A percentile compares a stretch with the other conserved stretches of the same genome.
Conservation (phyloP, 2,797 vertebrate genomes). For the Acanthopagrus latus region DNA sequence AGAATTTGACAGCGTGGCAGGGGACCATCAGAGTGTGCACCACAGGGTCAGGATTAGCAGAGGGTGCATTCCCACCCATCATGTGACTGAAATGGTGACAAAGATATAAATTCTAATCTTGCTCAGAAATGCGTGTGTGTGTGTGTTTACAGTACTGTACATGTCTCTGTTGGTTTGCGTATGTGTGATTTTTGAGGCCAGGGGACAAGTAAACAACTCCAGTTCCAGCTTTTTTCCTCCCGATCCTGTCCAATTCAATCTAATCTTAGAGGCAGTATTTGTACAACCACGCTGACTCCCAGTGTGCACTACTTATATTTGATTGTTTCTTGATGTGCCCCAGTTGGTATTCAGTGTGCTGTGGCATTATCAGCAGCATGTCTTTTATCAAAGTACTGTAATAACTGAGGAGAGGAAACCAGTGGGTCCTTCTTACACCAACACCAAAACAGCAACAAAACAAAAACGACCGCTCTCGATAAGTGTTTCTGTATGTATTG, state of each 20-base stretch:
- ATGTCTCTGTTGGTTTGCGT: slow-evolving; percentile 5
- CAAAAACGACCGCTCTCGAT: not conserved
- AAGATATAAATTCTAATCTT: slow-evolving; percentile 15
- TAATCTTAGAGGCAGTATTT: slow-evolving; percentile 37
- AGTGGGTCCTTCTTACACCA: not conserved
- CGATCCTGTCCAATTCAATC: slow-evolving; percentile 19
- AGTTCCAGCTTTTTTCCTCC: slow-evolving; percentile 26
- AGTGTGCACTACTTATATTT: slow-evolving; percentile 26
- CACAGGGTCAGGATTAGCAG: slow-evolving; percentile 25
- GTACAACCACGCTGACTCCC: slow-evolving; percentile 6
- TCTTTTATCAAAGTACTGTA: slow-evolving; percentile 27
- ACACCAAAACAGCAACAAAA: slow-evolving; percentile 5
- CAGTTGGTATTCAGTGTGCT: slow-evolving; percentile 28
- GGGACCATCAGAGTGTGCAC: slow-evolving; percentile 3
- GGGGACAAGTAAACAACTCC: slow-evolving; percentile 30
- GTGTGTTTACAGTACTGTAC: too few species aligned
- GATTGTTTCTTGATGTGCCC: slow-evolving; percentile 43
- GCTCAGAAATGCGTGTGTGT: not conserved
- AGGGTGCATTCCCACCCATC: slow-evolving; percentile 5
- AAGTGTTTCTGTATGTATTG: not conserved
- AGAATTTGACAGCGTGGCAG: slow-evolving; percentile 31
- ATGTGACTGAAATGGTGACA: slow-evolving; percentile 24
- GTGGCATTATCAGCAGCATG: slow-evolving; percentile 26
- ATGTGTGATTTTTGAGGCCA: slow-evolving; percentile 13
- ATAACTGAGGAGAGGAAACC: slow-evolving; percentile 10